phyloP scores from a whole-genome alignment of 2,797 vertebrate species.

The Sebastes wilsoni region DNA sequence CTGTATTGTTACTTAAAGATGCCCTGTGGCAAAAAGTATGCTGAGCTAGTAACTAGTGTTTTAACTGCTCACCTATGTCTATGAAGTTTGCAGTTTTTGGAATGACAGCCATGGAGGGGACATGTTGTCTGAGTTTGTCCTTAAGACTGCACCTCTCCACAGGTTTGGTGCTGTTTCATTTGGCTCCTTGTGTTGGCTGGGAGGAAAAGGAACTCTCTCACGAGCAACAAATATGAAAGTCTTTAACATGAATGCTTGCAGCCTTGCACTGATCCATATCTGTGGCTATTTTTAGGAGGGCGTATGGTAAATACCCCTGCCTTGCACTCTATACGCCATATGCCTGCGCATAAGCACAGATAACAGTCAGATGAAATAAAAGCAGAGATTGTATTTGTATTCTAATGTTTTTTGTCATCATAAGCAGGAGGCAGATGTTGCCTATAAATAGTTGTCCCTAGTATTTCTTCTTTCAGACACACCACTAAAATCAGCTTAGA shows the following conservation, averaged over 20 bases:
- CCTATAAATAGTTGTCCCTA: slow-evolving; percentile 47
- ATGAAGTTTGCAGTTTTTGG: not conserved
- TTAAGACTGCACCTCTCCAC: not conserved
- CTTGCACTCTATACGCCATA: not conserved
- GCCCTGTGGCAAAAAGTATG: no score
- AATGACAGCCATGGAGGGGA: not conserved
- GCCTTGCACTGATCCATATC: slow-evolving; percentile 1
- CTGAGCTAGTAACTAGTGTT: not conserved
- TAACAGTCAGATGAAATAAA: not conserved
- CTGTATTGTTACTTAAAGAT: no score
- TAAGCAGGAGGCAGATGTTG: slow-evolving; percentile 3
- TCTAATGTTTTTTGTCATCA: not conserved
- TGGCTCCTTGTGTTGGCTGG: not conserved
- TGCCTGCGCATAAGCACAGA: not conserved
- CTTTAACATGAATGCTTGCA: not conserved
- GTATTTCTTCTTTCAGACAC: slow-evolving; percentile 27
- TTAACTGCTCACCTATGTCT: not conserved
- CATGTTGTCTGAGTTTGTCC: not conserved
- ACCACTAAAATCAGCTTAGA: slow-evolving; percentile 15
- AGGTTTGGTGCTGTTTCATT: not conserved
- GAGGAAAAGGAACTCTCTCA: not conserved
- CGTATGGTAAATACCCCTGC: not conserved
- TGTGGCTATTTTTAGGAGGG: not conserved
- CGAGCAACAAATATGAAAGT: not conserved
- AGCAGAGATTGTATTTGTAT: not conserved